These are phyloP conservation scores for Diabrotica balteata DNA, from an alignment of 2,888 invertebrate genomes.

Conservation along the genomic window DNA sequence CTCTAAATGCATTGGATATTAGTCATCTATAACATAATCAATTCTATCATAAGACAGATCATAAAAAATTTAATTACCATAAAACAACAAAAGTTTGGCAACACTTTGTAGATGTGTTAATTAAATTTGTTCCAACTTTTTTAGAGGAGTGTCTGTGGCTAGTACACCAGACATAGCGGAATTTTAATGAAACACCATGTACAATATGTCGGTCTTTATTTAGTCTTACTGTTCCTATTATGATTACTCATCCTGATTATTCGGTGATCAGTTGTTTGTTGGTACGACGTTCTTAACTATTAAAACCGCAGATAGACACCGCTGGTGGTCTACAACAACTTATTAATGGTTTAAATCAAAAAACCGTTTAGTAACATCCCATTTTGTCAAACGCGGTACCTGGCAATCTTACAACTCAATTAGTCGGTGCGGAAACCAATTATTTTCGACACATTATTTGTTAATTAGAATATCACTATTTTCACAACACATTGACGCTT, in stretches of 20 bases:
- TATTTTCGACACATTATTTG: conserved; percentile 17
- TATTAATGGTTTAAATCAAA: conserved; percentile 17
- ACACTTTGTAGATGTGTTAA: no score
- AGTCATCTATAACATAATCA: no score
- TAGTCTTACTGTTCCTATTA: not conserved
- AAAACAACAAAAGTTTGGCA: no score
- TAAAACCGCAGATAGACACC: conserved; percentile 16
- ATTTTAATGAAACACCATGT: no score
- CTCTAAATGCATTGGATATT: no score
- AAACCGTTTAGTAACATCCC: conserved; percentile 20
- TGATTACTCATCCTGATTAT: conserved; percentile 12
- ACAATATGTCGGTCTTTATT: no score
- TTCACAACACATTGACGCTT: not conserved
- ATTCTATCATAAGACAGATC: no score
- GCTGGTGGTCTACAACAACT: conserved; percentile 20
- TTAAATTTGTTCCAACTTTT: not conserved
- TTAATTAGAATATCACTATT: conserved; percentile 13
- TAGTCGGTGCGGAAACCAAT: conserved; percentile 15
- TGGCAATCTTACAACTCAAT: conserved; percentile 19
- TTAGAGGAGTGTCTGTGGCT: not conserved
- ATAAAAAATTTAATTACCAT: no score
- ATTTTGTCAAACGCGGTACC: conserved; percentile 19
- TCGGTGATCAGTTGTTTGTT: conserved; percentile 9
- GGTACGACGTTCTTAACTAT: conserved; percentile 4
- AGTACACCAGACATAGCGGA: not conserved